Percentiles rank a stretch among this genome's conserved stretches.
These are phyloP conservation scores for Deilephila porcellus DNA, from an alignment of 2,888 invertebrate species.

Conservation along the genomic window DNA sequence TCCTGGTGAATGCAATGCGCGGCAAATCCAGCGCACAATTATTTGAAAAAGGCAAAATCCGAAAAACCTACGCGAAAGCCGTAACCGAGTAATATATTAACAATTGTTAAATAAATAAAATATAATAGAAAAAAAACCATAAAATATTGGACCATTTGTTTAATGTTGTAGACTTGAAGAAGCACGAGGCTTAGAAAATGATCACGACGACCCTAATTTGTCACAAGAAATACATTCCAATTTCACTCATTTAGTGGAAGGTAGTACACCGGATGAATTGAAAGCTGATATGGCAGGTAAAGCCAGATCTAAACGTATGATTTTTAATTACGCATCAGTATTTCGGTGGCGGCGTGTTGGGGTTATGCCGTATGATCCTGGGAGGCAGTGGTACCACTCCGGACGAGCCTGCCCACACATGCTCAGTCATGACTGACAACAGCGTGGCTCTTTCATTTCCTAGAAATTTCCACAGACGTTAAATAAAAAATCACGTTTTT, in stretches of 20 bases:
- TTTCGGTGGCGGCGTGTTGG: too few relatives aligned
- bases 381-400: too few relatives aligned
- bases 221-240: constrained; percentile 59
- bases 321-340: background rate
- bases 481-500: too few relatives aligned
- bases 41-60: constrained; percentile 57
- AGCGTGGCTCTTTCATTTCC: too few relatives aligned
- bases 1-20: constrained; percentile 59
- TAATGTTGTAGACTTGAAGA: constrained; percentile 55
- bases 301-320: background rate
- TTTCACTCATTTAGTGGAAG: constrained; percentile 50
- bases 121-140: background rate
- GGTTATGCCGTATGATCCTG: too few relatives aligned
- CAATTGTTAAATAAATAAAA: background rate
- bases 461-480: too few relatives aligned
- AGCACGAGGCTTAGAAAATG: constrained; percentile 61
- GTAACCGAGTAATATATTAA: constrained; percentile 58
- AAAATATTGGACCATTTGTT: background rate
- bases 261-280: constrained; percentile 52
- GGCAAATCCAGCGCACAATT: constrained; percentile 53
- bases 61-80: constrained; percentile 54
- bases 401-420: too few relatives aligned
- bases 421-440: too few relatives aligned
- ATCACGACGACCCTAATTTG: constrained; percentile 68
- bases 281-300: constrained; percentile 67